Evolutionary conservation across 2,888 invertebrate genomes (phyloP).

Genomic region (Andrena dorsata): DNA sequence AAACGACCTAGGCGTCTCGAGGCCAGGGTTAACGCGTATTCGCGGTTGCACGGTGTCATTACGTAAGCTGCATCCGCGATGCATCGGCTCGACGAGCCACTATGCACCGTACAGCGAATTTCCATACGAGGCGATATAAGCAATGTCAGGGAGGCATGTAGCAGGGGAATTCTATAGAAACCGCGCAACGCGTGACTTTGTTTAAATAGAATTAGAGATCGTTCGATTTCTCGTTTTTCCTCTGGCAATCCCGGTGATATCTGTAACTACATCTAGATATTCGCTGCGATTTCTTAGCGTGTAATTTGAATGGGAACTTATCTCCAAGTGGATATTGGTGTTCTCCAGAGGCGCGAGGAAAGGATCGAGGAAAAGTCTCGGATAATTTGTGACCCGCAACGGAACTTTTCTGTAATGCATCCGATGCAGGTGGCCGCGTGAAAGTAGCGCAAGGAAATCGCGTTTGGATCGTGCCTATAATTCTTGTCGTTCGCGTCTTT

Average conservation of each 20-base stretch:
- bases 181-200: too few relatives aligned
- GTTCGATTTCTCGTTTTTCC: not conserved
- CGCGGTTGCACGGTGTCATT: conserved; percentile 54
- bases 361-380: conserved; percentile 14
- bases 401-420: conserved; percentile 18
- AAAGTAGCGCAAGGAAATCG: conserved; percentile 65
- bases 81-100: not conserved
- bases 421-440: conserved; percentile 28
- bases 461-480: conserved; percentile 53
- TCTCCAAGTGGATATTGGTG: not conserved
- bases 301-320: not conserved
- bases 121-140: not conserved
- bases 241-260: not conserved
- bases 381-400: not conserved
- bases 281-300: not conserved
- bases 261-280: not conserved
- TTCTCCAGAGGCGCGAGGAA: conserved; percentile 2
- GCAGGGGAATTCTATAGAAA: too few relatives aligned
- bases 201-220: too few relatives aligned
- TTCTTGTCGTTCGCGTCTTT: conserved; percentile 46
- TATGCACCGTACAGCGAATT: conserved; percentile 35
- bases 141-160: not conserved
- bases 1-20: conserved; percentile 16
- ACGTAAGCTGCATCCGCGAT: conserved; percentile 51
- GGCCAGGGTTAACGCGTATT: conserved; percentile 56